phyloP scores from a whole-genome alignment of 2,113 vertebrate species.

The Limnothrissa miodon region DNA sequence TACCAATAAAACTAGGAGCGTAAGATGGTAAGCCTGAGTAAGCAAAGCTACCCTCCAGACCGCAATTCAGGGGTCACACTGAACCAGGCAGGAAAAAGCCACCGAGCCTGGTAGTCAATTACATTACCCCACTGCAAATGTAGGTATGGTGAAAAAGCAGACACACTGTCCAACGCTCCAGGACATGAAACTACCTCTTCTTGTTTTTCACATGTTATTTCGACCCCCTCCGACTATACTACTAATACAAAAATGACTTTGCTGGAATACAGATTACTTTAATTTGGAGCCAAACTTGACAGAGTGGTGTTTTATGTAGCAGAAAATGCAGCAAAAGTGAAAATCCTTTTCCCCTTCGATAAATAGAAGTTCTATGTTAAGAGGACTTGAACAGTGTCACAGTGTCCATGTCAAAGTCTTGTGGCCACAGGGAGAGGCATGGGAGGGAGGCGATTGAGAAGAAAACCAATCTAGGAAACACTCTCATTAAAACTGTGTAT shows the following conservation, averaged over 20 bases:
- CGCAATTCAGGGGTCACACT: not conserved
- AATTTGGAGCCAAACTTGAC: conserved; percentile 33
- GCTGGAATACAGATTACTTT: conserved; percentile 26
- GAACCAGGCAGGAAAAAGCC: conserved; percentile 18
- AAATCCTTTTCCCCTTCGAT: not conserved
- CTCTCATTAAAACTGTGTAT: conserved; percentile 50
- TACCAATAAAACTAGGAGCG: not conserved
- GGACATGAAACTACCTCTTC: conserved; percentile 40
- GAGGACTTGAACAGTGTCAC: conserved; percentile 19
- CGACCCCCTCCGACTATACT: not conserved
- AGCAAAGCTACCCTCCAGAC: not conserved
- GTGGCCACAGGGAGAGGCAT: not conserved
- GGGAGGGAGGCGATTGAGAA: not conserved
- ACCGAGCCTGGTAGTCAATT: conserved; percentile 43
- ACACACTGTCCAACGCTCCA: conserved; percentile 28
- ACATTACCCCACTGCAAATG: conserved; percentile 32
- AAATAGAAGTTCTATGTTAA: conserved; percentile 29
- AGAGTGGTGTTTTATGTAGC: conserved; percentile 10
- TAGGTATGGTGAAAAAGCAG: conserved; percentile 40
- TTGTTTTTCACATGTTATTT: conserved; percentile 28
- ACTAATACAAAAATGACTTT: conserved; percentile 9
- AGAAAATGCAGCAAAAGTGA: not conserved
- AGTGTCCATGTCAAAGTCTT: conserved; percentile 19
- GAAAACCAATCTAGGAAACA: conserved; percentile 9
- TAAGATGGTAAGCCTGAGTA: not conserved